Percentiles rank a stretch among this genome's conserved stretches.
Evolutionary conservation across 2,113 vertebrate genomes (phyloP).

Genomic region (Erpornis zantholeuca): DNA sequence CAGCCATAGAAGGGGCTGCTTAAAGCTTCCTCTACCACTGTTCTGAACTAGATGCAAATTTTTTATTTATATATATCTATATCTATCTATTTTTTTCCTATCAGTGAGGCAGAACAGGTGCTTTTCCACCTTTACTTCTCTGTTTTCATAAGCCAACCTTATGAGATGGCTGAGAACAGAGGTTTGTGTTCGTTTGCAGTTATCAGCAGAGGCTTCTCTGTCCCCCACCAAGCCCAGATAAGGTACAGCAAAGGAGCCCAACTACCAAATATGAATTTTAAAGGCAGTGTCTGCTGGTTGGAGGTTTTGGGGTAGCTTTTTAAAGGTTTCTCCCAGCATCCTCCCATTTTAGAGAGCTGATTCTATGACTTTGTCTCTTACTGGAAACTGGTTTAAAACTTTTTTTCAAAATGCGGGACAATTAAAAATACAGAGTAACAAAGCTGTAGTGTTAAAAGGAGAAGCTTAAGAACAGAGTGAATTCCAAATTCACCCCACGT

Average conservation of each 20-base stretch:
- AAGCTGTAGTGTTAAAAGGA: neutral
- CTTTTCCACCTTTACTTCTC: neutral
- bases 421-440: neutral
- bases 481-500: neutral
- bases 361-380: neutral
- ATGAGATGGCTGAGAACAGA: neutral
- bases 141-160: neutral
- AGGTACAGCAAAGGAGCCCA: neutral
- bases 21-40: neutral
- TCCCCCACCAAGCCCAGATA: neutral
- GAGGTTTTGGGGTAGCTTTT: neutral
- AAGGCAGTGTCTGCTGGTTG: neutral
- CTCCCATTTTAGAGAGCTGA: neutral
- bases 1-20: neutral
- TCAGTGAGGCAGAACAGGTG: neutral
- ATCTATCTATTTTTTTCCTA: neutral
- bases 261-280: neutral
- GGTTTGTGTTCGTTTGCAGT: neutral
- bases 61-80: neutral
- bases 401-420: neutral
- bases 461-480: neutral
- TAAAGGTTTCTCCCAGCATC: neutral
- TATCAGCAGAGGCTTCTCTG: neutral
- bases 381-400: accelerated
- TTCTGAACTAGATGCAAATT: neutral